These are phyloP conservation scores for Drosophila tani DNA, from an alignment of 1,140 invertebrate species.

Conservation along the genomic window DNA sequence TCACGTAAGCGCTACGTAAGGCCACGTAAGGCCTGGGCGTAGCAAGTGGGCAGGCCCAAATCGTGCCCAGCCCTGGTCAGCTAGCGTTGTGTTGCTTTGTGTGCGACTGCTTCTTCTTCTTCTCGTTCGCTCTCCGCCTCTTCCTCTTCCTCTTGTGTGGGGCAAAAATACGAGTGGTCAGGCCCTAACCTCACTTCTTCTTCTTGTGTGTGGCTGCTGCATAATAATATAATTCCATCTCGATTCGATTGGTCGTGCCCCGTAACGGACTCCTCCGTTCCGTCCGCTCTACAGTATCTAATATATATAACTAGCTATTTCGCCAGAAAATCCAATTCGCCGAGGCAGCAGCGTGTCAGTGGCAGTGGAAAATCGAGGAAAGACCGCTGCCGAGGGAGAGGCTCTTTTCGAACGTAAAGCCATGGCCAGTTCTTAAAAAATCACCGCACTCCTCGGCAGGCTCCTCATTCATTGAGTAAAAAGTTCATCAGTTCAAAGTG, in stretches of 20 bases:
- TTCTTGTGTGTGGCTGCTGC: slow-evolving; percentile 54
- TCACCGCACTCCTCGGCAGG: slow-evolving; percentile 37
- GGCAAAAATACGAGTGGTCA: slow-evolving; percentile 27
- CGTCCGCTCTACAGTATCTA: neutral
- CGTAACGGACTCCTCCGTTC: slow-evolving; percentile 20
- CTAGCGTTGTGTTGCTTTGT: slow-evolving; percentile 30
- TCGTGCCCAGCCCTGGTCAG: slow-evolving; percentile 24
- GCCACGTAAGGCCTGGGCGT: slow-evolving; percentile 2
- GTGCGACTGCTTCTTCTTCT: slow-evolving; percentile 13
- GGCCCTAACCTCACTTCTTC: slow-evolving; percentile 57
- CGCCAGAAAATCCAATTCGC: slow-evolving; percentile 38
- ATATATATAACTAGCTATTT: slow-evolving; percentile 25
- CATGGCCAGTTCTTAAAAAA: slow-evolving; percentile 52
- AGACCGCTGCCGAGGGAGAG: slow-evolving; percentile 26
- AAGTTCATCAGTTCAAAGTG: slow-evolving; percentile 47
- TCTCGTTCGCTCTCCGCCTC: slow-evolving; percentile 10
- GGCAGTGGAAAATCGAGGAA: slow-evolving; percentile 27
- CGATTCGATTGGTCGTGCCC: slow-evolving; percentile 55
- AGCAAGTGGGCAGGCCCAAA: slow-evolving; percentile 34
- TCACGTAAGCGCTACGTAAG: slow-evolving; percentile 31
- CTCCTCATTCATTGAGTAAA: slow-evolving; percentile 2
- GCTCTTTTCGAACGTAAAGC: slow-evolving; percentile 15
- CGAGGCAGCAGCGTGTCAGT: slow-evolving; percentile 34
- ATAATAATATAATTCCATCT: slow-evolving; percentile 62
- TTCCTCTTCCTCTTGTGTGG: slow-evolving; percentile 36